Base-by-base conservation (phyloP, 2,113 vertebrate species). In the Pterophyllum scalare region DNA sequence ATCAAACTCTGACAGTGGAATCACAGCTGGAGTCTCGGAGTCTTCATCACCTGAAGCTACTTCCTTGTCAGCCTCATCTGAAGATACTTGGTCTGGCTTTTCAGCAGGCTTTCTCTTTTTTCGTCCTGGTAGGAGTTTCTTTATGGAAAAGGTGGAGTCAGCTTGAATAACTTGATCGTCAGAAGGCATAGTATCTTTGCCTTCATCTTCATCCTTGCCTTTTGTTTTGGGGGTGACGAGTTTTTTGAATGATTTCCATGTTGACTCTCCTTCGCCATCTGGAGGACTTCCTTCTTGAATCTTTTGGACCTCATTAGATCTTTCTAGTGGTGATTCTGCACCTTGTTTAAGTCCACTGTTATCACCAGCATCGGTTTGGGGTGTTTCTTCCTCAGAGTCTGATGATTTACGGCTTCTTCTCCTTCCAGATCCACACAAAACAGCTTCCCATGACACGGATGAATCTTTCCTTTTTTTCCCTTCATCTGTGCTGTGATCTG, bases 191-290 rank as follows among this genome's bases (percentile, higher is more conserved):
- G 93, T 95, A 9, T 97, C 97, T 70, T 84, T 56, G 8, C 95
- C 94, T 80, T 97, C 97, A n/a, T 97, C 97, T 54, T 97, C 97
- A 84, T 94, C 87, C 82, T 94, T 98, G 3, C 91, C 90, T 80
- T 96, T 98, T 85, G 96, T 97, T 72, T 98, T 97, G 1, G 97
- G 95, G 17, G 97, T 98, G 79, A 99, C 97, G 67, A 98, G 90
- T 61, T 96, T 96, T 95, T 99, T 99, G 82, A 99, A 96, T 0
- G 97, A 97, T 80, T 97, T 97, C 98, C 98, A 99, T 7, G 97
- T 97, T 75, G 98, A 99, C 49, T 95, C 95, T 2, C 95, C 96
- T 49, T 99, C 97, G 12, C 92, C 94, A 70, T 98, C 97, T 0
- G 96, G 91, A n/a, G 96, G 95, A 89, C 96, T 97, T 35, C 90